Percentiles rank a stretch among this genome's conserved stretches.
These are phyloP conservation scores for Drosophila mayaguana DNA, from an alignment of 2,888 invertebrate species.

Conservation along the genomic window DNA sequence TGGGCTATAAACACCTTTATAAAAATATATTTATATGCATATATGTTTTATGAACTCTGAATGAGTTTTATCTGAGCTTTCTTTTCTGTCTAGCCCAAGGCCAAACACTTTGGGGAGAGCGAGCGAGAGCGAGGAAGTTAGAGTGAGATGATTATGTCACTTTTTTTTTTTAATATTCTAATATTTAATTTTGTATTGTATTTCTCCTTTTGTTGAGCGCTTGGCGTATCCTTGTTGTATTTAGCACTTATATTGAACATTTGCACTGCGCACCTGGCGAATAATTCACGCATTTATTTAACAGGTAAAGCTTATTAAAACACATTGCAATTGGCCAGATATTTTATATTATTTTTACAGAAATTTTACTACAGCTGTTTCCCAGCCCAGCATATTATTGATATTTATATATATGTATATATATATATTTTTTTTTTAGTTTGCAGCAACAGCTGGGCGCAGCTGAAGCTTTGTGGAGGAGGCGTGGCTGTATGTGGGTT, in stretches of 20 bases:
- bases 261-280: constrained; percentile 50
- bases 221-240: constrained; percentile 20
- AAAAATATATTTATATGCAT: constrained; percentile 55
- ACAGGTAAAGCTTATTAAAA: constrained; percentile 63
- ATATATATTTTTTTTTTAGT: neutral
- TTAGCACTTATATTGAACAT: constrained; percentile 38
- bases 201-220: neutral
- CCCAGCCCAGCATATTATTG: constrained; percentile 16
- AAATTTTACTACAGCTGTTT: constrained; percentile 51
- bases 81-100: neutral
- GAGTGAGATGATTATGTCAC: constrained; percentile 7
- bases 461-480: constrained; percentile 2
- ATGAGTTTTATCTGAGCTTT: constrained; percentile 14
- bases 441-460: constrained; percentile 43
- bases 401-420: neutral
- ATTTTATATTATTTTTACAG: constrained; percentile 8
- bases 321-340: constrained; percentile 50
- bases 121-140: neutral
- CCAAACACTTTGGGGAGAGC: neutral
- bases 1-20: constrained; percentile 53
- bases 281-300: constrained; percentile 56
- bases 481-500: neutral
- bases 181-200: constrained; percentile 1
- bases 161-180: constrained; percentile 8
- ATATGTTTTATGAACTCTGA: constrained; percentile 4